Conservation (phyloP, 2,113 vertebrate species). For the Grallaria varia region DNA sequence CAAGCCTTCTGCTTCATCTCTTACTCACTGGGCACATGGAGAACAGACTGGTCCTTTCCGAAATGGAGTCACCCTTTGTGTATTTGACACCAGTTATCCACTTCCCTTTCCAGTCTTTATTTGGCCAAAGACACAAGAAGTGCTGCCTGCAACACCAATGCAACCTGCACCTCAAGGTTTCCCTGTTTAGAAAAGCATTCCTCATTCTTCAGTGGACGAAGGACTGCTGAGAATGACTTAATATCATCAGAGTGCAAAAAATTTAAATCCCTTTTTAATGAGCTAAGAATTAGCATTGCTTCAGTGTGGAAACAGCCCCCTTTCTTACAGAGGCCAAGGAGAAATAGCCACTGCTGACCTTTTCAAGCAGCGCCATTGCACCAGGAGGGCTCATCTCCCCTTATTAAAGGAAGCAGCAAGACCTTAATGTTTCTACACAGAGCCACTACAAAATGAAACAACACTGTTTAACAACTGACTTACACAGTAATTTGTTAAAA, state of each 20-base stretch:
- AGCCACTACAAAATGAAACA: neutral
- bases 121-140: neutral
- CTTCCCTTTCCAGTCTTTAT: neutral
- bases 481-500: slow-evolving; percentile 32
- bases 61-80: neutral
- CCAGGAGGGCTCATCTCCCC: slow-evolving; percentile 19
- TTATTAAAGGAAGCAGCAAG: slow-evolving; percentile 11
- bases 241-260: neutral
- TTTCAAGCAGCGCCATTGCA: slow-evolving; percentile 2
- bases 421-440: neutral
- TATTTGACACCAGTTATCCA: neutral
- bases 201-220: neutral
- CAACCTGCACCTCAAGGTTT: neutral
- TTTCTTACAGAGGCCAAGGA: neutral
- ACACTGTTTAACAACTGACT: neutral
- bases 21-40: neutral
- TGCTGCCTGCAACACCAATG: neutral
- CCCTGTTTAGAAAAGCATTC: neutral
- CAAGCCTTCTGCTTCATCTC: neutral
- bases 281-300: slow-evolving; percentile 7
- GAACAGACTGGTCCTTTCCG: neutral
- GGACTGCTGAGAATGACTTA: neutral
- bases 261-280: slow-evolving; percentile 24
- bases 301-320: neutral
- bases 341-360: slow-evolving; percentile 8